These are phyloP conservation scores for Ageneiosus marmoratus DNA, from an alignment of 2,113 vertebrate genomes.

Conservation along the genomic window DNA sequence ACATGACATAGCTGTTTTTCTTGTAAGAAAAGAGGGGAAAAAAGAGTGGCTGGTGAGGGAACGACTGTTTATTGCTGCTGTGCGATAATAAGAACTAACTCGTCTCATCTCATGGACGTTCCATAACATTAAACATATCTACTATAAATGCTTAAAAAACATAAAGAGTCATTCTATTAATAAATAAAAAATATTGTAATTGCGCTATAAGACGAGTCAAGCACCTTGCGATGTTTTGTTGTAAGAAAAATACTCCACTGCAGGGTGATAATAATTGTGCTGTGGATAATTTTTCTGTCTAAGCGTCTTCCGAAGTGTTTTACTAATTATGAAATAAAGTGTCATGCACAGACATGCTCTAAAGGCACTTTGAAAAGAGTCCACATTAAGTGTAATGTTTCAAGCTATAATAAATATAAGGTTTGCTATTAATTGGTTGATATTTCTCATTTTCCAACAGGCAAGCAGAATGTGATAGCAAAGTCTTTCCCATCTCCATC, in stretches of 20 bases:
- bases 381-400: not conserved
- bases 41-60: not conserved
- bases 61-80: not conserved
- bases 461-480: not conserved
- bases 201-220: not conserved
- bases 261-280: not conserved
- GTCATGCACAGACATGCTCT: not conserved
- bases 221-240: not conserved
- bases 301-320: not conserved
- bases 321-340: not conserved
- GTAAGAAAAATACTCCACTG: not conserved
- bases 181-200: not conserved
- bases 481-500: not conserved
- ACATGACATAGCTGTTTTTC: not conserved
- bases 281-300: not conserved
- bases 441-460: constrained; percentile 1
- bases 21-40: not conserved
- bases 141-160: not conserved
- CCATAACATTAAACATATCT: not conserved
- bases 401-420: not conserved
- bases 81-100: not conserved
- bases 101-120: not conserved
- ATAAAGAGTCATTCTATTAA: not conserved
- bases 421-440: not conserved
- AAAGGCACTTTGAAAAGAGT: not conserved